Base-by-base conservation (phyloP, 1,140 invertebrate species). In the Bacillus rossius region DNA sequence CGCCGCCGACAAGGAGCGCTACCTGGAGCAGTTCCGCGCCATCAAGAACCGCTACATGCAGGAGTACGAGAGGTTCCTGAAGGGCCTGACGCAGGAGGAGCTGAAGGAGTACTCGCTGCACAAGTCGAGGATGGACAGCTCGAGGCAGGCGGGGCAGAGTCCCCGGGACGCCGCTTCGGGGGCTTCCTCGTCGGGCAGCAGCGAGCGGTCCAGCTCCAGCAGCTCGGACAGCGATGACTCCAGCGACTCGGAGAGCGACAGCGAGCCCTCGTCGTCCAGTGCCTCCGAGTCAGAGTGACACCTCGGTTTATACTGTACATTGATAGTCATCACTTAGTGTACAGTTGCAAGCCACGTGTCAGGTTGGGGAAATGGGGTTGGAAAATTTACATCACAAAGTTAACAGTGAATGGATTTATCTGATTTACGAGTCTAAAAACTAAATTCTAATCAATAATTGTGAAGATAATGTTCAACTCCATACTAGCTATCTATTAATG, bases 21-120 rank as follows among this genome's bases (percentile, higher is more conserved):
- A 74, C 57, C 70, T 70, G 25, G 66, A 67, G 38, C 64, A 71
- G 55, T 59, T 73, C 10, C 57, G 59, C 14, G 64, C 69, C 34
- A 60, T 70, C 7, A 72, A 71, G 50, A 54, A 72, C 20, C 67
- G 68, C 43, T 77, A 78, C 61, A 74, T 75, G 45, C 64, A 69
- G 40, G 71, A 75, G 10, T 72, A 75, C 59, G 70, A 76, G 55
- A 70, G 70, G 42, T 78, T 77, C 57, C 59, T 76, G n/a, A 71
- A 71, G 56, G 74, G 69, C 57, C 56, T 74, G 20, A 63, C 64
- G 13, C 71, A 70, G 57, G 69, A 73, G 23, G 65, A 73, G 49
- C 58, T 74, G 26, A 67, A 69, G 45, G 62, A 60, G 51, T 73
- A 68, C 55, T 72, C 66, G 3, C 52, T 60, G n/a, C 34, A 55